These are phyloP conservation scores for Avahi laniger DNA, from an alignment of 2,797 vertebrate species.

Conservation along the genomic window DNA sequence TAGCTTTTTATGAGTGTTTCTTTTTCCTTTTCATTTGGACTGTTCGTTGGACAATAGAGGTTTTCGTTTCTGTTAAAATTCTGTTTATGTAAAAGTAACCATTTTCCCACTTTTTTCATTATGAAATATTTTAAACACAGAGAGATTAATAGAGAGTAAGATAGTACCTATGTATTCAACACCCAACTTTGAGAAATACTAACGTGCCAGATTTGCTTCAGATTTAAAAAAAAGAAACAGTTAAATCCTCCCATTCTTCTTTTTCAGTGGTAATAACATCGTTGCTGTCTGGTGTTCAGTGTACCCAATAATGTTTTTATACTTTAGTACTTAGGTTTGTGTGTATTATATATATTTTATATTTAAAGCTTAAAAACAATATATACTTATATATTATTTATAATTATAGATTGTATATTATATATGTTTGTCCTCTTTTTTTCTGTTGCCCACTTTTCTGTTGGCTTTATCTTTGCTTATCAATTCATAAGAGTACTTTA, in stretches of 20 bases:
- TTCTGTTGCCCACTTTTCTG: not conserved
- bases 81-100: constrained; percentile 10
- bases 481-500: not conserved
- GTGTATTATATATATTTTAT: not conserved
- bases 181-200: not conserved
- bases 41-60: not conserved
- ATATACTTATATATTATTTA: not conserved
- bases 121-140: not conserved
- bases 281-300: not conserved
- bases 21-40: not conserved
- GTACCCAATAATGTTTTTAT: not conserved
- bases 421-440: not conserved
- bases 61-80: constrained; percentile 19
- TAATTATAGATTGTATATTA: not conserved
- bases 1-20: not conserved
- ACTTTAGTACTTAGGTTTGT: not conserved
- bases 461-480: constrained; percentile 1
- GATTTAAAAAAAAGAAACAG: not conserved
- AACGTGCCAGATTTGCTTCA: not conserved
- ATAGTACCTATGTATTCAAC: not conserved
- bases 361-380: not conserved
- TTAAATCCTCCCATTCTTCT: not conserved
- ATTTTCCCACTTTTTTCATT: not conserved
- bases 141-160: not conserved
- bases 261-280: not conserved